Evolutionary conservation across 2,797 vertebrate species (phyloP).

Genomic region (Alauda arvensis): DNA sequence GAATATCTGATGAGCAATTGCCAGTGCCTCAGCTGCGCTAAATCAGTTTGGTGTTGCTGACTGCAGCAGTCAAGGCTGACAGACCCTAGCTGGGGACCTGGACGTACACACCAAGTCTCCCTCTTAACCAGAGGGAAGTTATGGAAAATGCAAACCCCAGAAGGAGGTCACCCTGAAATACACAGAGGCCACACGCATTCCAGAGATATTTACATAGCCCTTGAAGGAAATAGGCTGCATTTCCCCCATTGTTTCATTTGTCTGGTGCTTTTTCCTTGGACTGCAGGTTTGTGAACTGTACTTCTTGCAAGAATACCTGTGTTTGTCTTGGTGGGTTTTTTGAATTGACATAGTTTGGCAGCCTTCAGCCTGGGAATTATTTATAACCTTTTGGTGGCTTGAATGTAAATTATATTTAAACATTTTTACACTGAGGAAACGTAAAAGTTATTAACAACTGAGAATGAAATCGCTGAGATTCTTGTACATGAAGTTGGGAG

Average conservation of each 20-base stretch:
- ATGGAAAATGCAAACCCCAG: background rate
- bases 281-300: background rate
- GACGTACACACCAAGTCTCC: rapidly evolving
- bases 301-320: background rate
- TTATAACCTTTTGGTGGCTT: background rate
- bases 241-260: conserved; percentile 26
- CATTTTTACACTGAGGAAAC: conserved; percentile 5
- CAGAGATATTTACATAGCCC: conserved; percentile 13
- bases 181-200: background rate
- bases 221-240: conserved; percentile 27
- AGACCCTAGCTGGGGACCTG: background rate
- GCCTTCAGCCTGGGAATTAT: background rate
- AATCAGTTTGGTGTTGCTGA: background rate
- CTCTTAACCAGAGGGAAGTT: background rate
- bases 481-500: background rate
- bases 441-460: background rate
- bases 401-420: conserved; percentile 7
- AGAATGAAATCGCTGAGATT: conserved; percentile 16
- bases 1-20: background rate
- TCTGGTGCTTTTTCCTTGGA: conserved; percentile 1
- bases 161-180: background rate
- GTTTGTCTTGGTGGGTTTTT: background rate
- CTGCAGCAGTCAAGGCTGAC: background rate
- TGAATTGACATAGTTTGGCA: background rate
- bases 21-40: background rate